Evolutionary conservation across 35 echinoderm and acorn worm species (phyloP).

Genomic region (Hemicentrotus pulcherrimus): DNA sequence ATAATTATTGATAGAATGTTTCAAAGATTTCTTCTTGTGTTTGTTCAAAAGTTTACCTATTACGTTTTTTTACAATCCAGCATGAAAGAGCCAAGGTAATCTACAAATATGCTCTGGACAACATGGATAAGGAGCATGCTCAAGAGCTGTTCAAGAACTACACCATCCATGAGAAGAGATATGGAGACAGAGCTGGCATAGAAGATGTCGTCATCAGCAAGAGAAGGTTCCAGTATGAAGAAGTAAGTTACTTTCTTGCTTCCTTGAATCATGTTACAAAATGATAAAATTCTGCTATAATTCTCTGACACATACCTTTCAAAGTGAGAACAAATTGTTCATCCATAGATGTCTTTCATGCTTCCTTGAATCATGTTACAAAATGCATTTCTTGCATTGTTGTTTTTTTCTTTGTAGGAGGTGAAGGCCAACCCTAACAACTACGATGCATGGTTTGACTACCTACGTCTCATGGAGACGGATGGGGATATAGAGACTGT

Average conservation of each 20-base stretch:
- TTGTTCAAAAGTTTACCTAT: neutral
- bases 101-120: constrained; percentile 87
- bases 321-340: no score
- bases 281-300: neutral
- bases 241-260: constrained; percentile 55
- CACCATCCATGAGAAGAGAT: constrained; percentile 99
- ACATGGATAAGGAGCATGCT: constrained; percentile 91
- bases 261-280: no score
- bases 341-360: no score
- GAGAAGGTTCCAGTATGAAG: constrained; percentile 96
- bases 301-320: neutral
- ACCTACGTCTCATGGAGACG: constrained; percentile 84
- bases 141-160: constrained; percentile 95
- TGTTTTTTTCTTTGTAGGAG: constrained; percentile 62
- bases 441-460: constrained; percentile 99
- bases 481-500: constrained; percentile 79
- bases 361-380: no score
- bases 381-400: neutral
- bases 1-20: no score
- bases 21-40: no score
- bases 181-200: constrained; percentile 97
- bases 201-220: constrained; percentile 98
- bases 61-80: constrained; percentile 36
- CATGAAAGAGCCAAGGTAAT: constrained; percentile 93
- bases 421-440: constrained; percentile 94